phyloP scores from a whole-genome alignment of 2,888 invertebrate genomes.

The Acleris literana region DNA sequence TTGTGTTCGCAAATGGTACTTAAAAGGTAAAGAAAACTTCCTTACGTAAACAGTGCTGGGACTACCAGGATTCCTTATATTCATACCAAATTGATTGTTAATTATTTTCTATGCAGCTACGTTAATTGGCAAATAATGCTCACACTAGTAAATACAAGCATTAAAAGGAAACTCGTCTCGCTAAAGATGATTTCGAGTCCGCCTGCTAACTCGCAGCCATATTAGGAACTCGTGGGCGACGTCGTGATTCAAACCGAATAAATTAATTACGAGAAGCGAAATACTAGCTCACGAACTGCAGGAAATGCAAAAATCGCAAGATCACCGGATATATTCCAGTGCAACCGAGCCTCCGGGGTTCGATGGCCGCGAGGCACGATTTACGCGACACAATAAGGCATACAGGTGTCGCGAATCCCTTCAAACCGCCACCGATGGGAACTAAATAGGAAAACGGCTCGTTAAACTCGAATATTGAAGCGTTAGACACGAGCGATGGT shows the following conservation, averaged over 20 bases:
- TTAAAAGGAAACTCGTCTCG: slow-evolving; percentile 6
- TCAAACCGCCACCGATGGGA: slow-evolving; percentile 71
- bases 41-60: background rate
- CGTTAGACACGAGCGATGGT: slow-evolving; percentile 72
- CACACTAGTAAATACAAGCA: background rate
- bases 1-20: background rate
- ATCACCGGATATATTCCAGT: slow-evolving; percentile 65
- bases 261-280: slow-evolving; percentile 72
- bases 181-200: slow-evolving; percentile 24
- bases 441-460: slow-evolving; percentile 69
- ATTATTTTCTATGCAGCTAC: no score
- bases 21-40: slow-evolving; percentile 2
- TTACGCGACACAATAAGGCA: slow-evolving; percentile 80
- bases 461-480: slow-evolving; percentile 65
- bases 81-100: no score
- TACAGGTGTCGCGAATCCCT: slow-evolving; percentile 79
- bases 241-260: slow-evolving; percentile 74
- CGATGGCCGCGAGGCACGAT: slow-evolving; percentile 58
- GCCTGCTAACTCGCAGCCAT: slow-evolving; percentile 62
- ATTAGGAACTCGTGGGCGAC: slow-evolving; percentile 75
- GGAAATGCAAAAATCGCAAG: slow-evolving; percentile 71
- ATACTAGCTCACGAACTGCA: slow-evolving; percentile 67
- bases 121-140: background rate
- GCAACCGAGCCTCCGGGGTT: slow-evolving; percentile 25
- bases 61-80: no score